Conservation (phyloP, 53 echinoderm and acorn worm species). For the Echinarachnius parma region DNA sequence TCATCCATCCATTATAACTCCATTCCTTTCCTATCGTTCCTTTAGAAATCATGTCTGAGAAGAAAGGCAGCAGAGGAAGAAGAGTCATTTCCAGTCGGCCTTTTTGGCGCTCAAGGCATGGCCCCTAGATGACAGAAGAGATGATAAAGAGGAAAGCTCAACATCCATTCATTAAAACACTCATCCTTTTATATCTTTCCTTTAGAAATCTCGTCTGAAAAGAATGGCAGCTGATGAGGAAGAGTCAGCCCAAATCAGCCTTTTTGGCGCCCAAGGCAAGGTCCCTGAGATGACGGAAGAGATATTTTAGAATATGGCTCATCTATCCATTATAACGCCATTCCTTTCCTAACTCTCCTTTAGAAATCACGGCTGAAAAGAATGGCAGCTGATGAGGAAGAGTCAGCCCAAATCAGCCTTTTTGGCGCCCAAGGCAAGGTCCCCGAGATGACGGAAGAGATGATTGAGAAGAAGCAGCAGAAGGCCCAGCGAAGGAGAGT, state of each 20-base stretch:
- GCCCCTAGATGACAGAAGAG: no score
- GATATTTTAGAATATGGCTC: conserved; percentile 83
- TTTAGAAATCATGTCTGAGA: no score
- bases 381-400: conserved; percentile 60
- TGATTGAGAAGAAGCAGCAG: conserved; percentile 82
- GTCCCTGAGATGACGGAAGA: conserved; percentile 76
- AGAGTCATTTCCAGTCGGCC: no score
- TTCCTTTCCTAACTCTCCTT: not conserved
- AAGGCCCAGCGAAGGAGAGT: conserved; percentile 86
- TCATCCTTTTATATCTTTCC: not conserved
- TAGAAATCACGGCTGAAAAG: conserved; percentile 88
- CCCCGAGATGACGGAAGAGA: conserved; percentile 79
- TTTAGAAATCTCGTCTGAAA: conserved; percentile 83
- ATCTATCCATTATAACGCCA: no score
- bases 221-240: conserved; percentile 66
- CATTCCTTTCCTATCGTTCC: no score
- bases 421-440: conserved; percentile 45
- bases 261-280: conserved; percentile 42
- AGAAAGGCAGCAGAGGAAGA: no score
- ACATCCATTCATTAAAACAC: no score
- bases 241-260: conserved; percentile 32
- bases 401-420: conserved; percentile 33
- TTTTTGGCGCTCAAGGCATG: no score
- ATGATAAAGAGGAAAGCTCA: no score
- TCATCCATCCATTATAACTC: no score